Conservation (phyloP, 1,140 invertebrate genomes). For the Leguminivora glycinivorella region DNA sequence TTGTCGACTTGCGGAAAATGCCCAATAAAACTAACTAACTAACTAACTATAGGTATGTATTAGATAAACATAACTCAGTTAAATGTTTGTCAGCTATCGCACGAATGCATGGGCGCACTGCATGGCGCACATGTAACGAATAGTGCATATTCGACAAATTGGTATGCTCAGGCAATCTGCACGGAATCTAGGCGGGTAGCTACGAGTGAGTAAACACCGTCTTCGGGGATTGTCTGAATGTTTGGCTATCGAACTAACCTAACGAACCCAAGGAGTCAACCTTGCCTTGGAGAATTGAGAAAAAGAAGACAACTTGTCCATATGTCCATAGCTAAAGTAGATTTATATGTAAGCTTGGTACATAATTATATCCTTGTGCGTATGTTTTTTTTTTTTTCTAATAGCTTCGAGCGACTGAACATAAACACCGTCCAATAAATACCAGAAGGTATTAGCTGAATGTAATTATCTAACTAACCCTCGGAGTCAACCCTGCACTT, state of each 20-base stretch:
- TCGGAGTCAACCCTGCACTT: too few species aligned
- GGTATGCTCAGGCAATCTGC: conserved; percentile 39
- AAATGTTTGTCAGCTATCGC: neutral
- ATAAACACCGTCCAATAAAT: too few species aligned
- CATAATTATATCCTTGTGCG: too few species aligned
- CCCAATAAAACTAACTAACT: too few species aligned
- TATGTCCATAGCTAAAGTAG: neutral
- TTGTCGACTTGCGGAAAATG: too few species aligned
- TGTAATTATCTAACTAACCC: too few species aligned
- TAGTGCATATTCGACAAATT: conserved; percentile 45
- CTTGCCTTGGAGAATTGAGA: neutral
- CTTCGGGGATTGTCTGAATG: conserved; percentile 17
- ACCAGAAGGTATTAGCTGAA: too few species aligned
- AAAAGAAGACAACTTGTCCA: neutral
- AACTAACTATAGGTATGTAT: too few species aligned
- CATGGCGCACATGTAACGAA: conserved; percentile 30
- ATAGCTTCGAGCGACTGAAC: too few species aligned
- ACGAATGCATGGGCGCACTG: conserved; percentile 19
- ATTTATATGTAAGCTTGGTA: too few species aligned
- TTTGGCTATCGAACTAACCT: conserved; percentile 24
- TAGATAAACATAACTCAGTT: neutral
- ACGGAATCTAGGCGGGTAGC: conserved; percentile 30
- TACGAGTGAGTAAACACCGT: conserved; percentile 30
- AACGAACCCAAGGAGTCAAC: conserved; percentile 8
- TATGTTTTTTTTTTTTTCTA: too few species aligned